phyloP scores from a whole-genome alignment of 92 coral and sea anemone species.

The Palythoa caribaeorum region DNA sequence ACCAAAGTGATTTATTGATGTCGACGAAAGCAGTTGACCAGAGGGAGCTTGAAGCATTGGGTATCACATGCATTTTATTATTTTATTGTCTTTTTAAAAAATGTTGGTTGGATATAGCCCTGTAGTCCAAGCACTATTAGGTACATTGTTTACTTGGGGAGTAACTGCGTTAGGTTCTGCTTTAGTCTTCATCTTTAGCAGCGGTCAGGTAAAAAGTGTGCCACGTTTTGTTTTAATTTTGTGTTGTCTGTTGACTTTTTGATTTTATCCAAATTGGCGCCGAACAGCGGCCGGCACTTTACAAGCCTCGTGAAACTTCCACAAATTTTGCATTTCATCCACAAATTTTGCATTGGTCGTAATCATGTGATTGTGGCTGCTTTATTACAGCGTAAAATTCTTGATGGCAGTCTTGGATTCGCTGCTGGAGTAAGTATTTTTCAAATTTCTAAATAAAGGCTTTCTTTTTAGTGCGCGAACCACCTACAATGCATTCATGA shows the following conservation, averaged over 20 bases:
- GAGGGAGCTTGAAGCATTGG: background rate
- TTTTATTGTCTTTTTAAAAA: background rate
- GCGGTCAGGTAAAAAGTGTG: constrained; percentile 80
- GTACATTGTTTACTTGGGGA: constrained; percentile 99
- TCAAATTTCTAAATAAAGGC: too few species aligned
- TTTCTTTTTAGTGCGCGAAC: too few species aligned
- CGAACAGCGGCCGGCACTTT: too few species aligned
- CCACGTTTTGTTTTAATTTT: background rate
- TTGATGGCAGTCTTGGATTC: constrained; percentile 98
- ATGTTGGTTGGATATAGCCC: constrained; percentile 88
- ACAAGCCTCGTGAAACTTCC: too few species aligned
- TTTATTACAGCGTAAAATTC: constrained; percentile 83
- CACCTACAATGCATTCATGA: too few species aligned
- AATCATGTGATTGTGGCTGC: constrained; percentile 7
- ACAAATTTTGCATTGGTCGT: background rate
- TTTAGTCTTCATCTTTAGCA: constrained; percentile 88
- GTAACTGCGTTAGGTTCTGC: constrained; percentile 94
- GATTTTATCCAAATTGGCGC: background rate
- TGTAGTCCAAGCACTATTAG: constrained; percentile 89
- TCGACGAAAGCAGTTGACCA: background rate
- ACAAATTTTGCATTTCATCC: too few species aligned
- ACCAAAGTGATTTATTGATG: background rate
- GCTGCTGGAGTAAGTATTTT: constrained; percentile 95
- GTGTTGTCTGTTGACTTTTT: too few species aligned
- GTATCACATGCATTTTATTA: background rate